A percentile compares a stretch with the other conserved stretches of the same genome.
phyloP scores from a whole-genome alignment of 23 tunicate genomes.

The Trididemnum nubilum region DNA sequence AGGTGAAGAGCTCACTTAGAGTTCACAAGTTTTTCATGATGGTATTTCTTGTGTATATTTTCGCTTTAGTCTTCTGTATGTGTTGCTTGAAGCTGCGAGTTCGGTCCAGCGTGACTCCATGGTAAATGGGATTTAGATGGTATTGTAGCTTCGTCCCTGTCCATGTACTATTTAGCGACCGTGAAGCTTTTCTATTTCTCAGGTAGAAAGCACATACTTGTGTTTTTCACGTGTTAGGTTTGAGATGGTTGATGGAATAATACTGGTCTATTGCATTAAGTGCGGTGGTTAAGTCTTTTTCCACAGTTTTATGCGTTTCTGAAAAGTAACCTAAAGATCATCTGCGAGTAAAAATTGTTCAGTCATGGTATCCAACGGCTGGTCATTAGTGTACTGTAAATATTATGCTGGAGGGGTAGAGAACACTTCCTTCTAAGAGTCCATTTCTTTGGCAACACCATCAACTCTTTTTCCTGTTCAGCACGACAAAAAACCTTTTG shows the following conservation, averaged over 20 bases:
- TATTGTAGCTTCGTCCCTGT: neutral
- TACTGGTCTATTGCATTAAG: neutral
- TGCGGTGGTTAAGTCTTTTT: neutral
- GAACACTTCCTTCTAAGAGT: neutral
- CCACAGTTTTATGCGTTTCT: neutral
- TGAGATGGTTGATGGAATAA: neutral
- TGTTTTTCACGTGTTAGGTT: neutral
- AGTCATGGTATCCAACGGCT: neutral
- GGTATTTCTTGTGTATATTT: neutral
- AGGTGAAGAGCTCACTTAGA: neutral
- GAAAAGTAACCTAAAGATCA: slow-evolving; percentile 2
- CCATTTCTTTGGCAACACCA: neutral
- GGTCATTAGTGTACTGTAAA: slow-evolving; percentile 19
- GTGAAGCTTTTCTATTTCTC: neutral
- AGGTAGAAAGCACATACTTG: slow-evolving; percentile 15
- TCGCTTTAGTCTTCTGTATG: neutral
- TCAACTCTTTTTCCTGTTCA: neutral
- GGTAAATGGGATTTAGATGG: neutral
- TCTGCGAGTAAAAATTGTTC: neutral
- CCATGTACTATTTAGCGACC: neutral
- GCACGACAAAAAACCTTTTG: neutral
- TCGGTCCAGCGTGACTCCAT: neutral
- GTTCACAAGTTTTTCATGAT: neutral
- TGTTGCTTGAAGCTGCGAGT: too few species aligned
- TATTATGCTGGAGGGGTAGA: neutral